Base-by-base conservation (phyloP, 2,888 invertebrate genomes). In the Torymus auratus region DNA sequence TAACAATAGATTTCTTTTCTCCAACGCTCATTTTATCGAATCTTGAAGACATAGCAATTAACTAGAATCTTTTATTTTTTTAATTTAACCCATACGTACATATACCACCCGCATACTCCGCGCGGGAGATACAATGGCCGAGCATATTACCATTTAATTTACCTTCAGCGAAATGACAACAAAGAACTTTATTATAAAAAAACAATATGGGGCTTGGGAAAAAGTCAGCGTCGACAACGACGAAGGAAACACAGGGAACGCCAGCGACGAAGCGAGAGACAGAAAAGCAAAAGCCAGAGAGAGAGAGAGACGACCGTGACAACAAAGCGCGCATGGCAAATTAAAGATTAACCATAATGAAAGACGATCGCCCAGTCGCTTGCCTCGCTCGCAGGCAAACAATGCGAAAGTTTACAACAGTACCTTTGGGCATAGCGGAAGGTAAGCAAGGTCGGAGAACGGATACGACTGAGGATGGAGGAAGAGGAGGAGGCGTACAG, bases 331-430 rank as follows among this genome's bases (percentile, higher is more conserved):
- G 58, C 62, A 80, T 72, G 56, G 67, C 52, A 70, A 80, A 80
- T 80, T 73, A 81, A 81, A 77, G 64, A 81, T 78, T 73, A 74
- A 81, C 64, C 41, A 70, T 81, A 78, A 78, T 73, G 73, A 78
- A 78, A 81, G 77, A 65, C 65, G 77, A 81, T 81, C 70, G 64
- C 17, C 28, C 52, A 52, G 41, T 10, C 41, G 41, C 41, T 41
- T 10, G 41, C 7, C 7, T 41, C 7, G 41, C 41, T 41, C 52
- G 62, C 15, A 14, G 61, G 52, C 58, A 73, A 78, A 78, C 70
- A 78, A 74, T 41, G 58, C 58, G 65, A 78, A 81, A 81, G 77
- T 78, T 81, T 70, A 74, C 73, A 81, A 78, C 58, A 65, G 81
- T 74, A 81, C 73, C 64, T 78, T 70, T 78, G 77, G 78, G 73